Evolutionary conservation across 1,140 invertebrate species (phyloP).

Genomic region (Drosophila arizonae): DNA sequence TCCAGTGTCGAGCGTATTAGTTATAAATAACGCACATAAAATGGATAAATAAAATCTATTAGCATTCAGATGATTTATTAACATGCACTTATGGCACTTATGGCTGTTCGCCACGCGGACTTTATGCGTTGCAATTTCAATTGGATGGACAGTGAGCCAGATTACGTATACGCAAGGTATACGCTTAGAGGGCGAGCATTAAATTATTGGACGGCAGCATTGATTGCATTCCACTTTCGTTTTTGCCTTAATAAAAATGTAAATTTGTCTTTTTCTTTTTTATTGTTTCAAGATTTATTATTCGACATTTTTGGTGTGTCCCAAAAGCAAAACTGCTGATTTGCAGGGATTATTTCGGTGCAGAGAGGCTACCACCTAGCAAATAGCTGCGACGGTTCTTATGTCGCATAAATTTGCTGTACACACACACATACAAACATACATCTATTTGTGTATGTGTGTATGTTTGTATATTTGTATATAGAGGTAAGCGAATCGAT

Average conservation of each 20-base stretch:
- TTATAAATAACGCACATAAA: conserved; percentile 19
- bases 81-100: conserved; percentile 22
- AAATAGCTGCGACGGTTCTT: conserved; percentile 46
- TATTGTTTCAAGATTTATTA: conserved; percentile 73
- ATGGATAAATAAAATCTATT: conserved; percentile 44
- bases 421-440: neutral
- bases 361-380: conserved; percentile 13
- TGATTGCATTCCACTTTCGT: conserved; percentile 52
- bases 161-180: conserved; percentile 46
- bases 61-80: conserved; percentile 63
- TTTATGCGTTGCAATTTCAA: conserved; percentile 49
- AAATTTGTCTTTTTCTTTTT: conserved; percentile 55
- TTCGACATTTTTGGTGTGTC: conserved; percentile 32
- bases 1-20: conserved; percentile 1
- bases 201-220: conserved; percentile 30
- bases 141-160: conserved; percentile 20
- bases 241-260: conserved; percentile 62
- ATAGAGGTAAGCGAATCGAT: conserved; percentile 41
- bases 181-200: conserved; percentile 23
- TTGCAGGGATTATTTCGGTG: conserved; percentile 53
- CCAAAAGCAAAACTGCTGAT: conserved; percentile 66
- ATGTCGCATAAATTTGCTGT: conserved; percentile 25
- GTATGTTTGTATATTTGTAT: conserved; percentile 10
- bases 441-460: conserved; percentile 17
- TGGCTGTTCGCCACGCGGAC: neutral